Evolutionary conservation across 1,140 invertebrate species (phyloP).

Genomic region (Idris sp.): DNA sequence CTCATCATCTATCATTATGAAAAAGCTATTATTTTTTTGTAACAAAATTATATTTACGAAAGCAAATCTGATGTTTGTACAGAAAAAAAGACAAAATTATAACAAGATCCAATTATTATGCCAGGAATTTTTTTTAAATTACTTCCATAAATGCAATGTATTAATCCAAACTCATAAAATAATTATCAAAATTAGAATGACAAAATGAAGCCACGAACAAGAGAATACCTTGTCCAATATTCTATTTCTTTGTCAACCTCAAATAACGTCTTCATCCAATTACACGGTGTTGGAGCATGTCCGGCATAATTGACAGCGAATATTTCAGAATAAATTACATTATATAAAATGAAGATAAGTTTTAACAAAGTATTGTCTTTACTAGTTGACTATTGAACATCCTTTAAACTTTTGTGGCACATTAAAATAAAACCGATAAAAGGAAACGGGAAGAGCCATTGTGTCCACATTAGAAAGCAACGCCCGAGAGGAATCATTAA

Average conservation of each 20-base stretch:
- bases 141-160: no score
- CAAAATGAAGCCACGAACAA: conserved; percentile 10
- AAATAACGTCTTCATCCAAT: conserved; percentile 31
- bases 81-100: no score
- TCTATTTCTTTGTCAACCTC: conserved; percentile 13
- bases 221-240: conserved; percentile 7
- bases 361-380: background rate
- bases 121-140: no score
- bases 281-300: conserved; percentile 14
- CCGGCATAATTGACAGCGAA: conserved; percentile 13
- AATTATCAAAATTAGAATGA: conserved; percentile 5
- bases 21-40: no score
- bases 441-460: conserved; percentile 18
- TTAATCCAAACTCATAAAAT: no score
- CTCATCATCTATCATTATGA: no score
- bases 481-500: conserved; percentile 22
- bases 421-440: background rate
- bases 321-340: background rate
- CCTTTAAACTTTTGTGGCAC: no score
- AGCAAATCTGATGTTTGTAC: no score
- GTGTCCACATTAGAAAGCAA: conserved; percentile 39
- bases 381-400: no score
- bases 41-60: no score
- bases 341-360: background rate
- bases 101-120: no score